Base-by-base conservation (phyloP, 2,888 invertebrate species). In the Cheilosia urbana region DNA sequence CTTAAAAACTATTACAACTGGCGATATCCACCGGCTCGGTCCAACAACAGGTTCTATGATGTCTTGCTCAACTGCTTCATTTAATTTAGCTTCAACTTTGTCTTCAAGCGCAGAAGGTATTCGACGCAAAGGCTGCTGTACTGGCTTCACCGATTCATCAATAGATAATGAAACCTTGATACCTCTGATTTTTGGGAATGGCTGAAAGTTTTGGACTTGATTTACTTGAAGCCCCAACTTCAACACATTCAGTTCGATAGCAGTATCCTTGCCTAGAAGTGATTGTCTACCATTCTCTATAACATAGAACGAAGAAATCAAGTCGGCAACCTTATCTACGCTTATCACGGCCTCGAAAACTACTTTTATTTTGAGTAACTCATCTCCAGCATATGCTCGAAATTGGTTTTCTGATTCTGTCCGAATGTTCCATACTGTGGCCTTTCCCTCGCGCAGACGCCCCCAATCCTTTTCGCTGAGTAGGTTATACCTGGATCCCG, bases 1-100 rank as follows among this genome's bases (percentile, higher is more conserved):
- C 66, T 90, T 90, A 21, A 89, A 88, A 17, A 89, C 88, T n/a
- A 90, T 68, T 0, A 90, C 90, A 4, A 90, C 88, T 9, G 90
- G 88, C 87, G 90, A 89, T 78, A 91, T 88, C 90, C 90, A 91
- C 53, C 68, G 53, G 40, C 89, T 55, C n/a, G 72, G 80, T 11
- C 72, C 73, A 24, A 21, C 17, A 11, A 78, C 77, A 15, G 77
- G 73, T 47, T 83, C 68, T 30, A 73, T 78, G n/a, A 83, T 78
- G 37, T 73, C 87, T n/a, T 30, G 49, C 3, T 87, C 78, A 34
- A 88, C 69, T 45, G 87, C 80, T 79, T 89, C 89, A 65, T 87
- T 72, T 17, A 88, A 40, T 87, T 83, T 76, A 15, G 30, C 51
- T 13, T 47, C 42, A 3, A 87, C 87, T 13, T 63, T 78, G 15